A percentile compares a stretch with the other conserved stretches of the same genome.
Conservation (phyloP, 2,113 vertebrate species). For the Rhinoptilus africanus region DNA sequence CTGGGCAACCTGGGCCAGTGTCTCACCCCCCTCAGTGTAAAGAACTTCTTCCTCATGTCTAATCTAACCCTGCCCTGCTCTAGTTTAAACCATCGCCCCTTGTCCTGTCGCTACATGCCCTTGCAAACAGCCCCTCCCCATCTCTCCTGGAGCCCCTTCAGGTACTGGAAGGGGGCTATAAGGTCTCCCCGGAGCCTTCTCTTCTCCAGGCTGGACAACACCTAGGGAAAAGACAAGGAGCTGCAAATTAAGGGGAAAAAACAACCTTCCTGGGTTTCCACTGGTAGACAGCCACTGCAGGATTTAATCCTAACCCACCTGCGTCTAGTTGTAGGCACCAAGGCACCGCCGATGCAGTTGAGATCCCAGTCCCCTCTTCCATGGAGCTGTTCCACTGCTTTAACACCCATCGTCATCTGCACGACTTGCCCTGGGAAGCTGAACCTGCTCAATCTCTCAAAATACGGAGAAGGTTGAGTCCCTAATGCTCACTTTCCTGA, state of each 20-base stretch:
- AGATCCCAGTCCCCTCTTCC: not conserved
- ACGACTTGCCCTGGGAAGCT: not conserved
- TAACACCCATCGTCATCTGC: not conserved
- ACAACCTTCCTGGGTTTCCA: not conserved
- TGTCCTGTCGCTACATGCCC: too few species aligned
- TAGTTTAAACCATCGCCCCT: too few species aligned
- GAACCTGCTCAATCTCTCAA: not conserved
- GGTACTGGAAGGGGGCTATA: too few species aligned
- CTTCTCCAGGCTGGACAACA: not conserved
- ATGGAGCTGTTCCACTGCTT: rapidly evolving
- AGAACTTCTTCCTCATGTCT: too few species aligned
- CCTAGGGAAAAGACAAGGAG: not conserved
- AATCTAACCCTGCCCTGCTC: too few species aligned
- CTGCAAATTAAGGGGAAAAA: not conserved
- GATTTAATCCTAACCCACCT: not conserved
- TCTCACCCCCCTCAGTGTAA: too few species aligned
- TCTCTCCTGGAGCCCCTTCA: too few species aligned
- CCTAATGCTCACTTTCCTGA: not conserved
- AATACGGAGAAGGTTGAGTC: not conserved
- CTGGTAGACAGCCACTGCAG: not conserved
- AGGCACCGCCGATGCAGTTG: not conserved
- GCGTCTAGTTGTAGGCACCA: not conserved
- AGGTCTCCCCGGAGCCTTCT: too few species aligned
- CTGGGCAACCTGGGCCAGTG: too few species aligned
- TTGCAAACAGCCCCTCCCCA: too few species aligned